Conservation (phyloP, 2,113 vertebrate genomes). For the Otocyon megalotis region DNA sequence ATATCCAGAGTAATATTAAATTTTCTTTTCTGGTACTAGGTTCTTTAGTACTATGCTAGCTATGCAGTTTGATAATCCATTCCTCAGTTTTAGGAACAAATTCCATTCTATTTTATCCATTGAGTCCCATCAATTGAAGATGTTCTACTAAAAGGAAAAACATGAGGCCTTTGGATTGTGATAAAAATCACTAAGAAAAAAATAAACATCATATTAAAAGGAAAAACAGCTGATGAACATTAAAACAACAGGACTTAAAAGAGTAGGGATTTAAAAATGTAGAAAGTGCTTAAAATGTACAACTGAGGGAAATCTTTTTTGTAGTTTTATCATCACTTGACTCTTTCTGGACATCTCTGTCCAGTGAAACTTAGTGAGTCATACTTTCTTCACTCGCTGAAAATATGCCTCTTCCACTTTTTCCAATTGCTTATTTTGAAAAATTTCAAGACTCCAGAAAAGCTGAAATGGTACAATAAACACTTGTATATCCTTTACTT, state of each 20-base stretch:
- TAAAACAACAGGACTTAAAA: constrained; percentile 36
- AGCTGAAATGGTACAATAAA: background rate
- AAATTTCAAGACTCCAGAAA: constrained; percentile 16
- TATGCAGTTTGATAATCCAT: background rate
- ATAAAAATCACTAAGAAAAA: constrained; percentile 19
- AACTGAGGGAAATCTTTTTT: background rate
- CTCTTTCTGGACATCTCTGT: background rate
- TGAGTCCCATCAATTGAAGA: background rate
- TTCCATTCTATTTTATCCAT: constrained; percentile 7
- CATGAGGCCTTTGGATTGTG: background rate
- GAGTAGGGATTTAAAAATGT: constrained; percentile 3
- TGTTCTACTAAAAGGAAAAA: background rate
- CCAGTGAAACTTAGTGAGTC: background rate
- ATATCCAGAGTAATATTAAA: background rate
- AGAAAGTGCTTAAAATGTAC: constrained; percentile 13
- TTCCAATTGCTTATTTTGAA: background rate
- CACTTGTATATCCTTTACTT: background rate
- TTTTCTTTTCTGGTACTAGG: background rate
- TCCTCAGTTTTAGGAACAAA: background rate
- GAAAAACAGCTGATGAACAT: constrained; percentile 22
- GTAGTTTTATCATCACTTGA: background rate
- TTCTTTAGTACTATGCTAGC: background rate
- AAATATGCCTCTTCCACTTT: background rate
- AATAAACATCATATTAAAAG: background rate
- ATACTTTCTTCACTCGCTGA: background rate